Evolutionary conservation across 1,140 invertebrate species (phyloP), one percentile per base, ranked within the genome.

Genomic region (Apis florea): DNA sequence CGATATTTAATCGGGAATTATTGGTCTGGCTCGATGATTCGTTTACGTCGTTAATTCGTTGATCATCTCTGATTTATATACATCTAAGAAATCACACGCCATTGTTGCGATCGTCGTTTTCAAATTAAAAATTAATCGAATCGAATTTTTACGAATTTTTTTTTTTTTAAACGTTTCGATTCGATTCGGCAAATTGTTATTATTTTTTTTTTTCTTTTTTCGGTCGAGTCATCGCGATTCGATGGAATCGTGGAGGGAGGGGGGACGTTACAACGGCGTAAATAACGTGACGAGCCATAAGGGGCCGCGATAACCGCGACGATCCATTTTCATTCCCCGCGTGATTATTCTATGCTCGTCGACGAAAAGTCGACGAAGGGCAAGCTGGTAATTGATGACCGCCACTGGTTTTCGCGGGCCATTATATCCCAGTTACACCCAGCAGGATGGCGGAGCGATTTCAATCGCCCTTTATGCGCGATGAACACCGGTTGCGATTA

Each of bases 331-430:
- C 80, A 76, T 75, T 67, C 24, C 67, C 63, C 56, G 49, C 56
- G 63, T 72, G 56, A 83, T 83, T 81, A 80, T 83, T 83, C 71
- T 59, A 13, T 51, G 31, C 77, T 76, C 26, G 31, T 69, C 67
- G 80, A 82, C 80, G n/a, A n/a, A n/a, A n/a, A n/a, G n/a, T 56
- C 64, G 79, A 66, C 49, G 61, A 82, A 79, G 66, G 83, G 78
- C 63, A 71, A 11, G 75, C 70, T 8, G n/a, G 85, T 91, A 92
- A 92, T 92, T 92, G 86, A 92, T 92, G 87, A 90, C 87, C 67
- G 80, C 89, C 79, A 69, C 76, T 79, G 85, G 78, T 89, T 88
- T 89, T 86, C 85, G 85, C 73, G 83, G 87, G 79, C 83, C 82
- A 90, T 92, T 87, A 91, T 89, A 88, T 89, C 69, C 85, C 82